Percentiles rank a stretch among this genome's conserved stretches.
Conservation (phyloP, 2,797 vertebrate species). For the Phoeniculus purpureus region DNA sequence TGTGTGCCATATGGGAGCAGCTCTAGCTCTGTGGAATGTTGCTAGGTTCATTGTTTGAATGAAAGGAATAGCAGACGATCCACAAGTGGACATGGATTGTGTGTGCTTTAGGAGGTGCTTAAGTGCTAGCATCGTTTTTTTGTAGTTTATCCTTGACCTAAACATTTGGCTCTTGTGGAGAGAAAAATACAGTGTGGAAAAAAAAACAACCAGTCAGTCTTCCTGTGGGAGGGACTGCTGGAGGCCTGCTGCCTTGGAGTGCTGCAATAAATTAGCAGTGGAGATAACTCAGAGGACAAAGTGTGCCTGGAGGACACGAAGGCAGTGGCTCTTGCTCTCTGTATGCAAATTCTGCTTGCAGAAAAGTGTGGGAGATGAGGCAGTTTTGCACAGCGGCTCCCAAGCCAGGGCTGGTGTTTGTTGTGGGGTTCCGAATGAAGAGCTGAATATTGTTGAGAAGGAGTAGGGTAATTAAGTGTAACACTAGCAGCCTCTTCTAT, state of each 20-base stretch:
- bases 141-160: conserved; percentile 48
- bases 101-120: background rate
- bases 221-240: conserved; percentile 53
- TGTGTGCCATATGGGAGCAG: background rate
- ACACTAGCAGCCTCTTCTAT: background rate
- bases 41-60: background rate
- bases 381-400: background rate
- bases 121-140: background rate
- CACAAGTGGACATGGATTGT: background rate
- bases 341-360: background rate
- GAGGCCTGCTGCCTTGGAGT: conserved; percentile 29
- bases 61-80: background rate
- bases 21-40: background rate
- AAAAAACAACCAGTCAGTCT: conserved; percentile 52
- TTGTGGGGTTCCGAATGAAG: background rate
- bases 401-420: background rate
- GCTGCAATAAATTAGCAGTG: conserved; percentile 53
- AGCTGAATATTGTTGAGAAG: background rate
- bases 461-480: background rate
- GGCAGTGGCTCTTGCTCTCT: background rate
- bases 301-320: conserved; percentile 43
- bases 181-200: conserved; percentile 52
- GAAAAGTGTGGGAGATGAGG: background rate
- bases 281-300: conserved; percentile 64
- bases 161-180: conserved; percentile 25